A percentile compares a stretch with the other conserved stretches of the same genome.
These are phyloP conservation scores for Morpho helenor DNA, from an alignment of 2,888 invertebrate genomes.

Conservation along the genomic window DNA sequence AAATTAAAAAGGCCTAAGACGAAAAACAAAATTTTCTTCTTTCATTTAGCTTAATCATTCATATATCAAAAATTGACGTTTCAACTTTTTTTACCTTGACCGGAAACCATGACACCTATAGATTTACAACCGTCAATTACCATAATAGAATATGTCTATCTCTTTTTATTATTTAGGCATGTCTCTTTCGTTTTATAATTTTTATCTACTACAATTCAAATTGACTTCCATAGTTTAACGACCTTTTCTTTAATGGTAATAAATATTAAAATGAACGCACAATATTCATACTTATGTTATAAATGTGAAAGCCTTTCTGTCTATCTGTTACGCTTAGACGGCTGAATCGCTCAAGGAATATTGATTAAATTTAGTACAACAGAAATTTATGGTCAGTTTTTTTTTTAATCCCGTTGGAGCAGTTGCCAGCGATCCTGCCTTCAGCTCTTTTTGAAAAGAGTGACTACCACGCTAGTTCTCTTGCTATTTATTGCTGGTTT, in stretches of 20 bases:
- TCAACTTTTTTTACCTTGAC: conserved; percentile 39
- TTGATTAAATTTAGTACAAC: too few species aligned
- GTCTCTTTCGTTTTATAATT: conserved; percentile 15
- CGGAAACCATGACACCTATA: conserved; percentile 64
- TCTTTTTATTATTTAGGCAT: conserved; percentile 27
- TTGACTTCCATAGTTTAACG: conserved; percentile 16
- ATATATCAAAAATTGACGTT: conserved; percentile 29
- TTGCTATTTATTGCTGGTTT: too few species aligned
- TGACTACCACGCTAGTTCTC: too few species aligned
- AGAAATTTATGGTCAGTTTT: too few species aligned
- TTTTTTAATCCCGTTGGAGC: too few species aligned
- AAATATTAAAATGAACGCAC: too few species aligned
- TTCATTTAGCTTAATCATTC: conserved; percentile 19
- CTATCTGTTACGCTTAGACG: too few species aligned
- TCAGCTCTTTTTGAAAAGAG: too few species aligned
- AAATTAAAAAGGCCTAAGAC: conserved; percentile 7
- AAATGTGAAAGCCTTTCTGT: too few species aligned
- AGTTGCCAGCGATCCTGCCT: too few species aligned
- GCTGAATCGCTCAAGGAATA: too few species aligned
- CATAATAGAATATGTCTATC: conserved; percentile 48
- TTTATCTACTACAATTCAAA: conserved; percentile 2
- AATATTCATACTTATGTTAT: too few species aligned
- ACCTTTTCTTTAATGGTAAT: conserved; percentile 10
- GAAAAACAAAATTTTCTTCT: conserved; percentile 10
- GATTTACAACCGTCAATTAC: conserved; percentile 65